Evolutionary conservation across 2,888 invertebrate genomes (phyloP), one percentile per base, ranked within the genome.

Genomic region (Xanthia icteritia): DNA sequence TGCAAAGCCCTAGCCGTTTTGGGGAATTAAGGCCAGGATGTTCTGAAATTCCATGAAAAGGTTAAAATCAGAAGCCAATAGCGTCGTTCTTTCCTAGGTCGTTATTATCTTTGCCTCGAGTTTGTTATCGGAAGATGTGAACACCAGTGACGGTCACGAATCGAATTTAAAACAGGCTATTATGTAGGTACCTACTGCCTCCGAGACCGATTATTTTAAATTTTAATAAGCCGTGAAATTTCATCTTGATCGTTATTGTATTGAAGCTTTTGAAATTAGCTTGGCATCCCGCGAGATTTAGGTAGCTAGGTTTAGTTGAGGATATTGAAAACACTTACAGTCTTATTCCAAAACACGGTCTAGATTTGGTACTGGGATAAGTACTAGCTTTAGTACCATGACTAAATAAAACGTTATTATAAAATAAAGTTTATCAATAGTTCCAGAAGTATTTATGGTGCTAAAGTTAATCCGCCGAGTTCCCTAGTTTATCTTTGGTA

Each of bases 41-140:
- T 54, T 27, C 39, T 27, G 1, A 31, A 70, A 54, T 42, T 23
- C 27, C 5, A 48, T 54, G 23, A 48, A 45, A 60, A 56, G 13
- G 9, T 42, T 64, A 2, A 15, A 61, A 39, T 31, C 31, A 48
- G 31, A 51, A 63, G 48, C 23, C 9, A 67, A 45, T 13, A 48
- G 39, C 48, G 0, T 60, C 17, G 60, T 48, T 51, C 64, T 84
- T 65, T 74, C 39, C 54, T 75, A 58, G 48, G 23, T 69, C 51
- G 60, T 15, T 56, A 54, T 48, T n/a, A 45, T 65, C 27, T 39
- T 48, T 58, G 64, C 54, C 70, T 64, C 20, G n/a, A 36, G 36
- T 45, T 64, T 77, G 74, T 42, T 88, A 87, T 87, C 88, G 42
- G 48, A 51, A 88, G 87, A 86, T 88, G 83, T 67, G 77, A 86